These are phyloP conservation scores for Benitochromis conjunctus DNA, from an alignment of 2,113 vertebrate genomes.

Conservation along the genomic window DNA sequence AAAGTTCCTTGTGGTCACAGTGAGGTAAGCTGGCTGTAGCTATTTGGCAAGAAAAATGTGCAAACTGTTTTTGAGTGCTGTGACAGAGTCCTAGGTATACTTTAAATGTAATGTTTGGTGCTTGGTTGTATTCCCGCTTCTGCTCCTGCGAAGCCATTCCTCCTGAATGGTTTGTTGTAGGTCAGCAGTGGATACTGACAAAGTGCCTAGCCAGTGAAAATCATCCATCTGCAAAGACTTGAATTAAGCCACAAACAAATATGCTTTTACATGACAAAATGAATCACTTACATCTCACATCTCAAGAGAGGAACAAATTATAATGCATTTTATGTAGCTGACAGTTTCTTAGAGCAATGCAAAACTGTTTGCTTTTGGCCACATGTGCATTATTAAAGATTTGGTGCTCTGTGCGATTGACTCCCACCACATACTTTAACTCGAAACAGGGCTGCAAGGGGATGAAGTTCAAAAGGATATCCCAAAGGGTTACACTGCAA, in stretches of 20 bases:
- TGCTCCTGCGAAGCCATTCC: too few relatives aligned
- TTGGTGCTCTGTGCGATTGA: slow-evolving; percentile 3
- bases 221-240: not conserved
- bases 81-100: slow-evolving; percentile 9
- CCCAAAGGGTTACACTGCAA: slow-evolving; percentile 6
- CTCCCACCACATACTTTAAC: not conserved
- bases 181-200: slow-evolving; percentile 7
- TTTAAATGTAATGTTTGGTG: not conserved
- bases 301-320: slow-evolving; percentile 12
- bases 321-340: slow-evolving; percentile 19
- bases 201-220: not conserved
- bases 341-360: slow-evolving; percentile 40
- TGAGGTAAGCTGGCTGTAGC: not conserved
- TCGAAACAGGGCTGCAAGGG: slow-evolving; percentile 20
- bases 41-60: not conserved
- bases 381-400: slow-evolving; percentile 54
- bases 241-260: not conserved
- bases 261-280: slow-evolving; percentile 13
- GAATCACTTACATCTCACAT: not conserved
- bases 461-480: slow-evolving; percentile 40
- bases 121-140: not conserved
- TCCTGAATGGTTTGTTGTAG: not conserved
- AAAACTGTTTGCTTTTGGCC: slow-evolving; percentile 29
- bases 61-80: not conserved
- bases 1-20: not conserved